phyloP scores from a whole-genome alignment of 35 echinoderm and acorn worm genomes.

The Heliocidaris erythrogramma region DNA sequence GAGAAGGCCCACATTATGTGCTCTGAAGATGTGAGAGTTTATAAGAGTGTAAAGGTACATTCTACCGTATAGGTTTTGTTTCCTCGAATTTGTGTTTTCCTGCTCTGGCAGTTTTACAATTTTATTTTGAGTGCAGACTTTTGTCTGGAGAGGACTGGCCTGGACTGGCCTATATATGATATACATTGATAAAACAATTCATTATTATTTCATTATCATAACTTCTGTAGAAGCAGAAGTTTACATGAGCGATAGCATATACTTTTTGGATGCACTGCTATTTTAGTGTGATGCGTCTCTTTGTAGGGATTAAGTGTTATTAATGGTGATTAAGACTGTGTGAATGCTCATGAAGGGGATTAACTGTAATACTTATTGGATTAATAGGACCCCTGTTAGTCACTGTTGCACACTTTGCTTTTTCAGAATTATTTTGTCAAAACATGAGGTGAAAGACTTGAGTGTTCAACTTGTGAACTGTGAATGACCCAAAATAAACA shows the following conservation, averaged over 20 bases:
- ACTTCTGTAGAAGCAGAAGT: neutral
- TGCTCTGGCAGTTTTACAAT: too few relatives aligned
- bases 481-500: neutral
- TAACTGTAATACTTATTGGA: conserved; percentile 7
- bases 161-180: too few relatives aligned
- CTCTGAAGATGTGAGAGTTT: too few relatives aligned
- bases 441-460: neutral
- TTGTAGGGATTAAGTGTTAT: conserved; percentile 29
- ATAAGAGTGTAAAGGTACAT: too few relatives aligned
- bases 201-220: neutral
- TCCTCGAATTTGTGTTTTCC: too few relatives aligned
- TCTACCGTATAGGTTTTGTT: too few relatives aligned
- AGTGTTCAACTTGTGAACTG: neutral
- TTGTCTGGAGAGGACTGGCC: too few relatives aligned
- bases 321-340: conserved; percentile 37
- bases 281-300: conserved; percentile 31
- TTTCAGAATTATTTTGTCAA: neutral
- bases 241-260: neutral
- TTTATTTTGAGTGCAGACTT: too few relatives aligned
- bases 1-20: too few relatives aligned
- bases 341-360: conserved; percentile 12
- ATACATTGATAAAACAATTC: too few relatives aligned
- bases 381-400: neutral
- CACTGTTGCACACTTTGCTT: neutral
- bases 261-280: conserved; percentile 6